Evolutionary conservation across 2,113 vertebrate genomes (phyloP).

Genomic region (Orcinus orca): DNA sequence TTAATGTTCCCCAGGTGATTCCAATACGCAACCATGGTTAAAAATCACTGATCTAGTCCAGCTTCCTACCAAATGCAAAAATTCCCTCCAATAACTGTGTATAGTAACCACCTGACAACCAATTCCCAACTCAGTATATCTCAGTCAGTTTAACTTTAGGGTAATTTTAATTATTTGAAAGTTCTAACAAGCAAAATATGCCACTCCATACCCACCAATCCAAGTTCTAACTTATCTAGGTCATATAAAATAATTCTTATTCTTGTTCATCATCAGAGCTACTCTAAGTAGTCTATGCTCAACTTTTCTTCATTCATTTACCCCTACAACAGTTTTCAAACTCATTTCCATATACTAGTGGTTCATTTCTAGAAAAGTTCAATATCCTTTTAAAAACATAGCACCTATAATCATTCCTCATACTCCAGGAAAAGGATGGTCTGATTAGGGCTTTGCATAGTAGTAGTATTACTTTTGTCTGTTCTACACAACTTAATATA

Average conservation of each 20-base stretch:
- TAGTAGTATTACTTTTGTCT: background rate
- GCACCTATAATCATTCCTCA: background rate
- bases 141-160: background rate
- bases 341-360: background rate
- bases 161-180: background rate
- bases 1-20: background rate
- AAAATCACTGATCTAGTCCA: background rate
- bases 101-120: background rate
- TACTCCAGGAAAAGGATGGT: background rate
- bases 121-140: background rate
- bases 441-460: background rate
- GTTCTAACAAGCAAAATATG: background rate
- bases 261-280: background rate
- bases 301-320: background rate
- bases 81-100: background rate
- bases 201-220: background rate
- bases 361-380: background rate
- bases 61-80: conserved; percentile 1
- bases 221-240: background rate
- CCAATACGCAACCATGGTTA: background rate
- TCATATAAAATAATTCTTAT: background rate
- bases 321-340: background rate
- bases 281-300: background rate
- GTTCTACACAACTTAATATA: background rate
- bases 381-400: background rate